phyloP scores from a whole-genome alignment of 92 coral and sea anemone genomes.

The Palythoa grandis region DNA sequence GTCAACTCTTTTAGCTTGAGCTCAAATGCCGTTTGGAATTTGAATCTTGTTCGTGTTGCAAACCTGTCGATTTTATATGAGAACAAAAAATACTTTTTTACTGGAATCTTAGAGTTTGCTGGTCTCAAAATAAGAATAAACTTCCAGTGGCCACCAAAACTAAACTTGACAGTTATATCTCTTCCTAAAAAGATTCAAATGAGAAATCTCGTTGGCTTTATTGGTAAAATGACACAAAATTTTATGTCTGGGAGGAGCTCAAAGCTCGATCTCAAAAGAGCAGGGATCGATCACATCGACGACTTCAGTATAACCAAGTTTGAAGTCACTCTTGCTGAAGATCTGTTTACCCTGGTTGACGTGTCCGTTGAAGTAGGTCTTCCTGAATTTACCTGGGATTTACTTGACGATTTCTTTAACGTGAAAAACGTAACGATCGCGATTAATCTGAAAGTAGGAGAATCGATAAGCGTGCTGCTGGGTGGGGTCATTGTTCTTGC shows the following conservation, averaged over 20 bases:
- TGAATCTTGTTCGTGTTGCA: conserved; percentile 39
- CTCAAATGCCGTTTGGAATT: conserved; percentile 49
- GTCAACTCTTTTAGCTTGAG: conserved; percentile 14
- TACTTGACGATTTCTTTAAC: conserved; percentile 55
- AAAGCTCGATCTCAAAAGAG: conserved; percentile 33
- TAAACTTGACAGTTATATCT: conserved; percentile 30
- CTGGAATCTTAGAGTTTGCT: conserved; percentile 47
- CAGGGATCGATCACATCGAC: conserved; percentile 36
- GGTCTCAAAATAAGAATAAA: conserved; percentile 42
- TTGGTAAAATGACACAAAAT: conserved; percentile 24
- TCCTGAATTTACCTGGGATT: conserved; percentile 62
- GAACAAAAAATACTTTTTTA: conserved; percentile 15
- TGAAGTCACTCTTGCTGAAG: conserved; percentile 35
- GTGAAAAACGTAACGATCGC: conserved; percentile 41
- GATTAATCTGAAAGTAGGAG: conserved; percentile 28
- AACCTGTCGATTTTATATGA: conserved; percentile 28
- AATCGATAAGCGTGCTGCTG: conserved; percentile 26
- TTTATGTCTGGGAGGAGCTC: conserved; percentile 38
- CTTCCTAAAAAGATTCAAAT: conserved; percentile 17
- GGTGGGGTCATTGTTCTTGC: conserved; percentile 53
- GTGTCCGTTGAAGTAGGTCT: conserved; percentile 11
- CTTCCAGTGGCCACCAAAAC: conserved; percentile 46
- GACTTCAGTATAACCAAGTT: conserved; percentile 40
- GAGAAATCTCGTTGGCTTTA: conserved; percentile 28
- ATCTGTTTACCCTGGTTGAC: conserved; percentile 37